phyloP scores from a whole-genome alignment of 1,140 invertebrate species.

The Apolygus lucorum region DNA sequence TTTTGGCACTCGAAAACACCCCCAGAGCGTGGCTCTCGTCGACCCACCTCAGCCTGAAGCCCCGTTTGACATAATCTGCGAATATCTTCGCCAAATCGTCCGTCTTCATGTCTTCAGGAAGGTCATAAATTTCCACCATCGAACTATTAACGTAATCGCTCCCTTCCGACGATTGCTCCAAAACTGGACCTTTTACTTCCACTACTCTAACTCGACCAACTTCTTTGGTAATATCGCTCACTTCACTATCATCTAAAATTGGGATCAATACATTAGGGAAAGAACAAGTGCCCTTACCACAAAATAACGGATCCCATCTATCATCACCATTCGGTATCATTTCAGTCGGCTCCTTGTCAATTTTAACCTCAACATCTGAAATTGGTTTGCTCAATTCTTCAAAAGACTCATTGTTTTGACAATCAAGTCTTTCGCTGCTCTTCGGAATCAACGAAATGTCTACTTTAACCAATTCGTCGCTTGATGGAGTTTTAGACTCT shows the following conservation, averaged over 20 bases:
- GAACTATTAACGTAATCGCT: constrained; percentile 44
- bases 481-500: too few relatives aligned
- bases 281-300: not conserved
- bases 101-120: constrained; percentile 73
- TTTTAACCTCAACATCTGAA: not conserved
- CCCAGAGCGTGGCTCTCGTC: constrained; percentile 85
- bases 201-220: not conserved
- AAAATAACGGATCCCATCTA: not conserved
- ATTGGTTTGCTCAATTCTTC: too few relatives aligned
- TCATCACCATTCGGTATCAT: not conserved
- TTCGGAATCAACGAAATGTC: not conserved
- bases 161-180: not conserved
- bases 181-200: not conserved
- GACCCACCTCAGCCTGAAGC: constrained; percentile 89
- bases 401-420: too few relatives aligned
- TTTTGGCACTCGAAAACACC: constrained; percentile 69
- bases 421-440: too few relatives aligned
- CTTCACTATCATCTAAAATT: not conserved
- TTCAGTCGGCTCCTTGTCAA: not conserved
- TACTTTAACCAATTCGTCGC: not conserved
- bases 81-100: constrained; percentile 69
- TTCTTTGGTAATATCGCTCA: not conserved
- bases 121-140: constrained; percentile 80
- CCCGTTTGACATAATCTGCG: constrained; percentile 53
- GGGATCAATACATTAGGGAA: not conserved